Conservation (phyloP, 2,113 vertebrate species). For the Pseudois nayaur region DNA sequence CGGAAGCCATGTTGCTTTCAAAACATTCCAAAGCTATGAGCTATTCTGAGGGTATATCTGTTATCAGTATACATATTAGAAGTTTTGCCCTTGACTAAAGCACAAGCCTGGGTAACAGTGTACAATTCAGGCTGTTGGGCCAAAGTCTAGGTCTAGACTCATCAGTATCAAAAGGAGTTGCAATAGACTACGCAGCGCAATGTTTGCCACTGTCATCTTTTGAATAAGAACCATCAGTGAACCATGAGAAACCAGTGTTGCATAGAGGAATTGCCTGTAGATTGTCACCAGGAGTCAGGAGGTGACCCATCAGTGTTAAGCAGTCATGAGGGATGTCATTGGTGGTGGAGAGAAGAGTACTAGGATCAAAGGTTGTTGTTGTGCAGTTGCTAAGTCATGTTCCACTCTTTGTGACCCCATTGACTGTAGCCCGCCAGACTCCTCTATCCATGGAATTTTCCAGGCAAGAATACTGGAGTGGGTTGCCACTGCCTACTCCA, state of each 20-base stretch:
- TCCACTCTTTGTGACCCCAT: background rate
- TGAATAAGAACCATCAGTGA: background rate
- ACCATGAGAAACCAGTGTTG: background rate
- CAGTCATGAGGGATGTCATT: background rate
- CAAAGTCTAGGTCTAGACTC: background rate
- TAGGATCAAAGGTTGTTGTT: background rate
- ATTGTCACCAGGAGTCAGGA: background rate
- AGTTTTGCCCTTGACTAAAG: background rate
- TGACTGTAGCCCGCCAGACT: background rate
- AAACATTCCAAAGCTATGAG: background rate
- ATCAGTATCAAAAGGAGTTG: background rate
- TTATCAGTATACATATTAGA: background rate
- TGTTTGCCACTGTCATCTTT: background rate
- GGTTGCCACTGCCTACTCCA: background rate
- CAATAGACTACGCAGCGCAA: background rate
- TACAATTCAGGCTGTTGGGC: background rate
- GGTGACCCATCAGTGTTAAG: background rate
- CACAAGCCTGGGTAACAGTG: background rate
- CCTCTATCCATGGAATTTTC: background rate
- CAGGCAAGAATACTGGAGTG: background rate
- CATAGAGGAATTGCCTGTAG: background rate
- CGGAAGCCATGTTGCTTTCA: background rate
- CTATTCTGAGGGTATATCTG: background rate
- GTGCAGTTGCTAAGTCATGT: background rate
- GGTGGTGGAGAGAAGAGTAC: background rate